phyloP scores from a whole-genome alignment of 2,113 vertebrate species.

The Mastomys coucha region DNA sequence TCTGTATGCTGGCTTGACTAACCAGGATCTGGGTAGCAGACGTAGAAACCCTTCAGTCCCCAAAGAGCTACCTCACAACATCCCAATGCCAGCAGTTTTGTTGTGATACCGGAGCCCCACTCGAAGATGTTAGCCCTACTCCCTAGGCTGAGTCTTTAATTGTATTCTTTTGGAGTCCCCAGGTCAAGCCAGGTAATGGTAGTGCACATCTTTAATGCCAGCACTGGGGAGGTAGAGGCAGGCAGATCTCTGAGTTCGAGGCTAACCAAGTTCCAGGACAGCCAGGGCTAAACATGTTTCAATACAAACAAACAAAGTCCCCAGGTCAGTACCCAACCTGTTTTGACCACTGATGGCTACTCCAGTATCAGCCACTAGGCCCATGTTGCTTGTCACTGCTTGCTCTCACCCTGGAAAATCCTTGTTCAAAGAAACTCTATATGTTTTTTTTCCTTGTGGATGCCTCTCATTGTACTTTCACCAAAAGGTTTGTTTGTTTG shows the following conservation, averaged over 20 bases:
- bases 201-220: neutral
- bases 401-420: neutral
- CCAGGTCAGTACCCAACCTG: neutral
- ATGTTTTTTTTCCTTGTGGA: neutral
- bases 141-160: neutral
- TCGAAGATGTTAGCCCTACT: neutral
- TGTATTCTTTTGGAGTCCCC: neutral
- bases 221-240: neutral
- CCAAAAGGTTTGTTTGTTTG: neutral
- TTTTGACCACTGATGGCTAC: neutral
- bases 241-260: neutral
- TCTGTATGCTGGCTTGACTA: neutral
- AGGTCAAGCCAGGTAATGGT: neutral
- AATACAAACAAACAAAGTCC: neutral
- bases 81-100: neutral
- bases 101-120: neutral
- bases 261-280: neutral
- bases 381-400: neutral
- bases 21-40: accelerated
- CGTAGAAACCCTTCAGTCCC: neutral
- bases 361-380: too few relatives aligned
- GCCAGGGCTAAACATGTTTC: neutral
- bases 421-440: neutral
- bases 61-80: neutral
- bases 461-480: neutral